Evolutionary conservation across 2,888 invertebrate species (phyloP).

Genomic region (Danaus chrysippus): DNA sequence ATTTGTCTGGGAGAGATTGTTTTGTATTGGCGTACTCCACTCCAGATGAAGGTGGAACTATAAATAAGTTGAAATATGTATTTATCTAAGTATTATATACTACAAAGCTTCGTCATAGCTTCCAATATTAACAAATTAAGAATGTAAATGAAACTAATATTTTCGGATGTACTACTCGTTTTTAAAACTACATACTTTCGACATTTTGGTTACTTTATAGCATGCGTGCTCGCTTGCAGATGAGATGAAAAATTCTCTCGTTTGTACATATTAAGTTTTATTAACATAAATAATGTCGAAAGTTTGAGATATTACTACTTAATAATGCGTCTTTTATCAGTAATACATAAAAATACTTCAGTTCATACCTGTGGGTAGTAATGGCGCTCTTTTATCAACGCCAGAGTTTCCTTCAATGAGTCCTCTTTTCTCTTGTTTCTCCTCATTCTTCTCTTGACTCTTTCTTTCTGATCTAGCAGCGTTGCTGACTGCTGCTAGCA

Average conservation of each 20-base stretch:
- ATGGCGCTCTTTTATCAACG: slow-evolving; percentile 44
- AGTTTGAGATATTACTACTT: no score
- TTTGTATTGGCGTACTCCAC: slow-evolving; percentile 46
- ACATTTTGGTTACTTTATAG: no score
- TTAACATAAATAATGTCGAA: no score
- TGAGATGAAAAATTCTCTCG: no score
- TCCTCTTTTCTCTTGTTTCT: slow-evolving; percentile 49
- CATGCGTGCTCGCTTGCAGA: no score
- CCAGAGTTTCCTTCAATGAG: slow-evolving; percentile 45
- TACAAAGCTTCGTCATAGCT: no score
- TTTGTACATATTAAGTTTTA: no score
- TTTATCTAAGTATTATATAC: no score
- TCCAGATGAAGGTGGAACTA: slow-evolving; percentile 42
- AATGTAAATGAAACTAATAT: no score
- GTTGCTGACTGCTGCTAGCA: slow-evolving; percentile 46
- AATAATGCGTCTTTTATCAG: not conserved
- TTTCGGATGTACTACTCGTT: no score
- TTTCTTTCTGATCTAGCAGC: slow-evolving; percentile 35
- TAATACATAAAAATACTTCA: slow-evolving; percentile 7
- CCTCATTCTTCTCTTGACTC: slow-evolving; percentile 30
- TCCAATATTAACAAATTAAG: no score
- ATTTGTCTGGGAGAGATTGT: slow-evolving; percentile 40
- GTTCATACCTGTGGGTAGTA: slow-evolving; percentile 39
- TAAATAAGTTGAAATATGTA: slow-evolving; percentile 2
- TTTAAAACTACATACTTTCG: no score